phyloP scores from a whole-genome alignment of 2,113 vertebrate species.

The human region DNA sequence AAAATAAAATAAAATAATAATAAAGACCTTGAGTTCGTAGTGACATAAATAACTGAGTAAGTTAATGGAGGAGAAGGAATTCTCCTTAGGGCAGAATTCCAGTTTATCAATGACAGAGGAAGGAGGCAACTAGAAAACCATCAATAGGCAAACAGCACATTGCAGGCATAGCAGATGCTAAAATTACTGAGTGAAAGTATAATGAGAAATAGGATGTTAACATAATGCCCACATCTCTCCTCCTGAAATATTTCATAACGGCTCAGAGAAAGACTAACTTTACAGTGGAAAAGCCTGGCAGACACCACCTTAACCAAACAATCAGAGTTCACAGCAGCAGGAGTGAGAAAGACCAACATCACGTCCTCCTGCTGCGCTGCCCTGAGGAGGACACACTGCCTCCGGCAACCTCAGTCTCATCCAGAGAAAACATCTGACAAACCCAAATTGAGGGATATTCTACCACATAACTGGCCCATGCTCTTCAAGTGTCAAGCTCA shows the following conservation, averaged over 20 bases:
- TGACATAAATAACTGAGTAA: background rate
- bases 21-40: background rate
- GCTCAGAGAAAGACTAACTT: background rate
- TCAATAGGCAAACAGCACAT: background rate
- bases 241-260: background rate
- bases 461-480: background rate
- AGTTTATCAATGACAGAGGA: background rate
- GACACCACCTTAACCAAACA: background rate
- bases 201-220: background rate
- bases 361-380: fast-evolving
- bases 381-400: background rate
- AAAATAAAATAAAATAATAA: background rate
- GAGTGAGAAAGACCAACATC: fast-evolving
- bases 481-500: background rate
- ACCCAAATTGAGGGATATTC: background rate
- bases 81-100: background rate
- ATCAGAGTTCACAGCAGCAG: too few species aligned
- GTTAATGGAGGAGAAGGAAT: background rate
- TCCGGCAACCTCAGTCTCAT: background rate
- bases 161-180: too few species aligned
- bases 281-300: background rate
- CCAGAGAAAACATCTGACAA: too few species aligned
- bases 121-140: background rate
- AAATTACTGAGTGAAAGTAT: background rate
- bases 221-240: background rate